phyloP scores from a whole-genome alignment of 2,888 invertebrate species.

The Julus scanicus region DNA sequence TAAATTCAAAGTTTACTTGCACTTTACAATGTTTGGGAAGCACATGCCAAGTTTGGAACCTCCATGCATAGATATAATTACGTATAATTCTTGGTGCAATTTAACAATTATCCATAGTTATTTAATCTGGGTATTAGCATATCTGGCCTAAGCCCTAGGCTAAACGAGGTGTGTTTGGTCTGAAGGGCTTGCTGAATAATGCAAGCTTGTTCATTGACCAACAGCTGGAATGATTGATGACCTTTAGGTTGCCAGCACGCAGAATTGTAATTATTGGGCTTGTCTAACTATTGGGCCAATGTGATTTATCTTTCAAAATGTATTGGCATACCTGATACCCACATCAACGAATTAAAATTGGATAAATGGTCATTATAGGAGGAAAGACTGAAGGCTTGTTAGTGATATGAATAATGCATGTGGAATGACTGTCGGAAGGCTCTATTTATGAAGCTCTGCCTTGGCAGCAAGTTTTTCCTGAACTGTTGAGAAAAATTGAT shows the following conservation, averaged over 20 bases:
- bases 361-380: constrained; percentile 34
- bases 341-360: constrained; percentile 42
- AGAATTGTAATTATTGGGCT: constrained; percentile 36
- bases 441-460: constrained; percentile 2
- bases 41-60: not conserved
- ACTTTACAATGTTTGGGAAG: not conserved
- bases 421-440: constrained; percentile 28
- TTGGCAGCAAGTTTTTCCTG: not conserved
- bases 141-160: constrained; percentile 21
- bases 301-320: constrained; percentile 32
- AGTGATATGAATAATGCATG: constrained; percentile 30
- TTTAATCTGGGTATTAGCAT: not conserved
- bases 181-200: constrained; percentile 18
- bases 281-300: constrained; percentile 26
- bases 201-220: constrained; percentile 30
- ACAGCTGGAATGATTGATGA: constrained; percentile 39
- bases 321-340: constrained; percentile 42
- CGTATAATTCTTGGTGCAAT: not conserved
- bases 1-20: not conserved
- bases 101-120: not conserved
- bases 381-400: constrained; percentile 38
- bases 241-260: constrained; percentile 17
- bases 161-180: not conserved
- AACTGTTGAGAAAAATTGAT: not conserved
- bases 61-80: constrained; percentile 1